Conservation (phyloP, 2,797 vertebrate genomes). For the Melanotaenia trifasciata region DNA sequence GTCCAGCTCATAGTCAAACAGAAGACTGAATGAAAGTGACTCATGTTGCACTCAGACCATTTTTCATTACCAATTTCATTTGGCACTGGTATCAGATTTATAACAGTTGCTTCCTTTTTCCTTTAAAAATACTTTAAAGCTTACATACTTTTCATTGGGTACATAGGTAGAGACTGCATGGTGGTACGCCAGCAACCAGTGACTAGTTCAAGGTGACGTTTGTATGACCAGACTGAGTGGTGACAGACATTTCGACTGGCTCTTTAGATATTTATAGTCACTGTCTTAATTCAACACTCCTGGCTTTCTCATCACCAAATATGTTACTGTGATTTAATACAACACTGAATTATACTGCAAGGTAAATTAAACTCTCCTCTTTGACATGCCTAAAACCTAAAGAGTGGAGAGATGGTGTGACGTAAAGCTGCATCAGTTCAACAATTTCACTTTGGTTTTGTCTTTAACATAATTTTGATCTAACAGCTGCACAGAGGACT, state of each 20-base stretch:
- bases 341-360: neutral
- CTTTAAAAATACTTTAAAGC: neutral
- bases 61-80: neutral
- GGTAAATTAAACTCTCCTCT: neutral
- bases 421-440: conserved; percentile 1
- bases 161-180: neutral
- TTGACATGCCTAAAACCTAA: neutral
- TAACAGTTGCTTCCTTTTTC: neutral
- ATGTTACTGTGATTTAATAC: neutral
- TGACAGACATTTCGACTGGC: conserved; percentile 4
- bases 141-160: neutral
- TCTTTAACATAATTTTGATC: neutral
- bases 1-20: neutral
- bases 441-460: neutral
- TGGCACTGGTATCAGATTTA: neutral
- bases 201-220: conserved; percentile 34
- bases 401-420: neutral
- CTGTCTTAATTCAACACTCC: conserved; percentile 3
- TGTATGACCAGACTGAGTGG: conserved; percentile 9
- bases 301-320: conserved; percentile 5
- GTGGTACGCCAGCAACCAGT: neutral
- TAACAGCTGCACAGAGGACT: neutral
- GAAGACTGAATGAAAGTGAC: neutral
- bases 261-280: conserved; percentile 41
- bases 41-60: neutral